Percentiles rank a stretch among this genome's conserved stretches.
Evolutionary conservation across 2,888 invertebrate genomes (phyloP).

Genomic region (Clusia tigrina): DNA sequence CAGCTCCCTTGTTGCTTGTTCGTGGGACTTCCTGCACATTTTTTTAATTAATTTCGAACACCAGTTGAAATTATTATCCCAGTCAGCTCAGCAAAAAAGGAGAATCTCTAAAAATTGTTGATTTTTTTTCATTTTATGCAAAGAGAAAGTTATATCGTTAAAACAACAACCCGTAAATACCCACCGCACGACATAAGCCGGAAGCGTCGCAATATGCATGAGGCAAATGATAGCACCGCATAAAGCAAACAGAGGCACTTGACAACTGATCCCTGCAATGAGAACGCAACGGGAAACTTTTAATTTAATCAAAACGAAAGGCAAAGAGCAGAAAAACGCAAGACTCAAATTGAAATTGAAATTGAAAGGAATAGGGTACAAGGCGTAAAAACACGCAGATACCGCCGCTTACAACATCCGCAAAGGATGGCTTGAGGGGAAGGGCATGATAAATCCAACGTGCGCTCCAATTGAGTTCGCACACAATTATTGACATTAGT

Average conservation of each 20-base stretch:
- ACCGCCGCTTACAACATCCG: neutral
- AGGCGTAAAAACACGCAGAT: slow-evolving; percentile 1
- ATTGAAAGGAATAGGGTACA: neutral
- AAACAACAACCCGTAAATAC: neutral
- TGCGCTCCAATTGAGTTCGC: slow-evolving; percentile 29
- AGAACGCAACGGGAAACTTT: slow-evolving; percentile 38
- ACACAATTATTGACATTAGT: slow-evolving; percentile 38
- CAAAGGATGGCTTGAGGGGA: neutral
- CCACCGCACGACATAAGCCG: neutral
- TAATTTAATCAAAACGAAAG: slow-evolving; percentile 46
- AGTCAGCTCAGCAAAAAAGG: too few relatives aligned
- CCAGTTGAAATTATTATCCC: too few relatives aligned
- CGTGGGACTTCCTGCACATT: too few relatives aligned
- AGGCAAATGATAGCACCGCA: neutral
- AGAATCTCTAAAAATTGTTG: too few relatives aligned
- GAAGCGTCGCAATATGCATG: neutral
- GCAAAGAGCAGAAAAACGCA: slow-evolving; percentile 27
- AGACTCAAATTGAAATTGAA: slow-evolving; percentile 12
- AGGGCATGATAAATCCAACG: neutral
- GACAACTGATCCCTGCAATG: slow-evolving; percentile 8
- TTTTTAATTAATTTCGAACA: too few relatives aligned
- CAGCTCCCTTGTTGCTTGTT: too few relatives aligned
- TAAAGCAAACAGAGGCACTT: neutral
- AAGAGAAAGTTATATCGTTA: too few relatives aligned
- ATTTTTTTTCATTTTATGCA: too few relatives aligned